Percentiles rank a stretch among this genome's conserved stretches.
phyloP scores from a whole-genome alignment of 1,140 invertebrate genomes.

The Wiebesia pumilae region DNA sequence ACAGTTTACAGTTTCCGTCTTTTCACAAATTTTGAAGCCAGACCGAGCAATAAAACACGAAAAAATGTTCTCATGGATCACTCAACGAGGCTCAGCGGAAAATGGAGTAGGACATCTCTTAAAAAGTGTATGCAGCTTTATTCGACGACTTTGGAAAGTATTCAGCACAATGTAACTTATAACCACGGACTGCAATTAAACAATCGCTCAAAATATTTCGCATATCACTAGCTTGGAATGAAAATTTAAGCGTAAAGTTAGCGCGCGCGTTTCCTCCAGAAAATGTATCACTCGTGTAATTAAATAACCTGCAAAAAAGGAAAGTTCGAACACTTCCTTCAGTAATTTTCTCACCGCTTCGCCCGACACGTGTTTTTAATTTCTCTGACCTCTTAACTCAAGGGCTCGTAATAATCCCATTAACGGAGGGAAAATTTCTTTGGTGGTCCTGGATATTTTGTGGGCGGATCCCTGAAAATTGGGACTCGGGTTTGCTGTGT shows the following conservation, averaged over 20 bases:
- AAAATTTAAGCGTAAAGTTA: too few species aligned
- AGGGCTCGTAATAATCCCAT: neutral
- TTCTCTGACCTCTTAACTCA: neutral
- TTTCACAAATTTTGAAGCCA: neutral
- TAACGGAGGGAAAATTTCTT: neutral
- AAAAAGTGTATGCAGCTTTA: too few species aligned
- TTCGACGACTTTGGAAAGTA: too few species aligned
- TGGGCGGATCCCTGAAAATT: neutral
- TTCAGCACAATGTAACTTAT: too few species aligned
- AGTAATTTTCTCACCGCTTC: neutral
- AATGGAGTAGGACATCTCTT: neutral
- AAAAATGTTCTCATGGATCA: neutral
- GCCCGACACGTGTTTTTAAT: constrained; percentile 9
- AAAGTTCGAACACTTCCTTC: neutral
- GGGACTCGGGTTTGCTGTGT: neutral
- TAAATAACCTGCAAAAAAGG: too few species aligned
- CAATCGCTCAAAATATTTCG: too few species aligned
- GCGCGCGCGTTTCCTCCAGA: too few species aligned
- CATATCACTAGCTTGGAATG: too few species aligned
- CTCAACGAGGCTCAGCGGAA: neutral
- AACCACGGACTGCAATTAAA: too few species aligned
- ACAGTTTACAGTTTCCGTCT: neutral
- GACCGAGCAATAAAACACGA: neutral
- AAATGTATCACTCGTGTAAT: too few species aligned
- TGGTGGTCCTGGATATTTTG: neutral